Base-by-base conservation (phyloP, 2,113 vertebrate genomes). In the Daphoenositta chrysoptera region DNA sequence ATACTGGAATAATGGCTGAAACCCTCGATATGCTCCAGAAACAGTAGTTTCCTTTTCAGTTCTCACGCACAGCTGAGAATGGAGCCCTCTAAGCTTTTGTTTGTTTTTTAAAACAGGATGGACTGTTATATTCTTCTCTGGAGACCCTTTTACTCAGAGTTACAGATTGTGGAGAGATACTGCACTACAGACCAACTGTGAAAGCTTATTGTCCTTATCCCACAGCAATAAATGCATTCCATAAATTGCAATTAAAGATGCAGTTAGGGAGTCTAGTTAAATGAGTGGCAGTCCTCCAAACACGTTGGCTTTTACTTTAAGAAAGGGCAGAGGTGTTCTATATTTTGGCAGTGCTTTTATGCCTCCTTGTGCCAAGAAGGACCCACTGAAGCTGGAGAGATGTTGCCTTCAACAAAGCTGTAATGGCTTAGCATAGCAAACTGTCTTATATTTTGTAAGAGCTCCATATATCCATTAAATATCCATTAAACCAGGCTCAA, bases 231-330 rank as follows among this genome's bases (percentile, higher is more conserved):
- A 91, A 94, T 83, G 33, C 75, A 78, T 92, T 78, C 71, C 56
- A 73, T 81, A 96, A 93, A 95, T 93, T 90, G 60, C 76, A 92
- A 86, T 86, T 96, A 97, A 83, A 86, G 51, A 60, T 90, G 82
- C 30, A 83, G 1, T 0, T 79, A 37, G 33, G 60, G 54, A 78
- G 22, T 27, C 47, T 75, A 39, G 76, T 72, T 90, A 80, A 90
- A 82, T 63, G 47, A 90, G 35, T 96, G 79, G 68, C 90, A 90
- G 68, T 15, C 51, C 40, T 93, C 88, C 93, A 96, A 92, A 63
- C 10, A 14, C 2, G 1, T 30, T 83, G 71, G 40, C 71, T 93
- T 91, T 93, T 73, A 47, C 33, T 93, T 88, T 48, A 86, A 81
- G 77, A 88, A 83, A 89, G 60, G 64, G 47, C 56, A 83, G 64